Percentiles rank a stretch among this genome's conserved stretches.
Conservation (phyloP, 2,113 vertebrate genomes). For the Colinus virginianus region DNA sequence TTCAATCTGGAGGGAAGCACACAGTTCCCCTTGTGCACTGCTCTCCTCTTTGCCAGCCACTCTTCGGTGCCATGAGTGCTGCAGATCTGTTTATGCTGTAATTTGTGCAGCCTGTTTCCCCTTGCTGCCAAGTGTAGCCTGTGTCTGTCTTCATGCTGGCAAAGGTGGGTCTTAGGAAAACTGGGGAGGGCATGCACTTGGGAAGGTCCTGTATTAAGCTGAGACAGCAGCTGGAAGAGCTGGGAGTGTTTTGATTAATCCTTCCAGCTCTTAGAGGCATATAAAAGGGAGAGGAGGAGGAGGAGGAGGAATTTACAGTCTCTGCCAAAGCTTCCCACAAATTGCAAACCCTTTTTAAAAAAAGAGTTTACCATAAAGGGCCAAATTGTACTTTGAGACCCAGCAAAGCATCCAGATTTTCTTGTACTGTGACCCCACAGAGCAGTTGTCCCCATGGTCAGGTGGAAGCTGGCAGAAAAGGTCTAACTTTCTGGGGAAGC, state of each 20-base stretch:
- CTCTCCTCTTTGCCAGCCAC: neutral
- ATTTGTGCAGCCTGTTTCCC: neutral
- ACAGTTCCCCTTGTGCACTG: neutral
- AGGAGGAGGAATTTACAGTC: neutral
- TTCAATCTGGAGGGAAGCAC: neutral
- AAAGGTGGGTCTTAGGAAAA: neutral
- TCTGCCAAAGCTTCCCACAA: constrained; percentile 19
- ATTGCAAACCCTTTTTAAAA: neutral
- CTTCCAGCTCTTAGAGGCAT: neutral
- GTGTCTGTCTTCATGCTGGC: neutral
- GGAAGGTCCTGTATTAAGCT: neutral
- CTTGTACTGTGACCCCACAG: neutral
- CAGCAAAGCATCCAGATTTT: neutral
- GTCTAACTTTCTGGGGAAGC: neutral
- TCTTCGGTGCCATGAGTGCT: neutral
- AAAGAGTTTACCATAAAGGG: neutral
- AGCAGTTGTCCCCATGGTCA: neutral
- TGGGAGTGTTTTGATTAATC: constrained; percentile 10
- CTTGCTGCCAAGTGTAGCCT: neutral
- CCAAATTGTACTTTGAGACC: neutral
- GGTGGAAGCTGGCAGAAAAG: neutral
- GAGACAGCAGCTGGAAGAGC: neutral
- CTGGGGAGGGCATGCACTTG: neutral
- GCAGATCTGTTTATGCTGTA: neutral
- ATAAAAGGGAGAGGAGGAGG: neutral